Percentiles rank a stretch among this genome's conserved stretches.
Conservation (phyloP, 2,888 invertebrate genomes). For the Eucera pruinosa region DNA sequence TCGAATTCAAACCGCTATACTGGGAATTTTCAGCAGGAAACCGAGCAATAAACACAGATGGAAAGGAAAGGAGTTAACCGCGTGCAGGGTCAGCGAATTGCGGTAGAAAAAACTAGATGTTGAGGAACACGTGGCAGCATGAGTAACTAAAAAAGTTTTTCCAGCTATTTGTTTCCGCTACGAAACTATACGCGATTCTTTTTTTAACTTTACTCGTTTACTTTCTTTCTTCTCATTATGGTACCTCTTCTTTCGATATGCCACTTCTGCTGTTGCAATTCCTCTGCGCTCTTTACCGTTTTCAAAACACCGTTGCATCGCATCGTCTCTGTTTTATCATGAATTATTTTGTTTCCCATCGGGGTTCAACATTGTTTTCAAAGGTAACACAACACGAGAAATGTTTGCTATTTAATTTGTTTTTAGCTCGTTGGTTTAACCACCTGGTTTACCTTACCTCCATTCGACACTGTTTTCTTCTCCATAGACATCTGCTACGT, state of each 20-base stretch:
- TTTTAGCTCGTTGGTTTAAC: neutral
- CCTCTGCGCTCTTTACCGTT: constrained; percentile 18
- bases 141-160: constrained; percentile 26
- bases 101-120: constrained; percentile 3
- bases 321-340: neutral
- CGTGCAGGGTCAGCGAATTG: neutral
- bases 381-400: neutral
- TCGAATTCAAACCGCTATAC: neutral
- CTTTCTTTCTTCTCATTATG: constrained; percentile 19
- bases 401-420: neutral
- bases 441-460: neutral
- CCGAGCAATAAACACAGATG: neutral
- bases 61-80: constrained; percentile 12
- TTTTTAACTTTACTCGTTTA: neutral
- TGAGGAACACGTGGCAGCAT: neutral
- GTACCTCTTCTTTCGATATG: constrained; percentile 20
- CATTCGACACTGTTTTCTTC: neutral
- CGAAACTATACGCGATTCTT: neutral
- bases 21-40: neutral
- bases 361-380: neutral
- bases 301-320: neutral
- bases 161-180: neutral
- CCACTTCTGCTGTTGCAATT: constrained; percentile 23
- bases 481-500: neutral
- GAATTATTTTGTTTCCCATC: constrained; percentile 18